Evolutionary conservation across 2,113 vertebrate species (phyloP), one percentile per base, ranked within the genome.

Genomic region (Rattus rattus): DNA sequence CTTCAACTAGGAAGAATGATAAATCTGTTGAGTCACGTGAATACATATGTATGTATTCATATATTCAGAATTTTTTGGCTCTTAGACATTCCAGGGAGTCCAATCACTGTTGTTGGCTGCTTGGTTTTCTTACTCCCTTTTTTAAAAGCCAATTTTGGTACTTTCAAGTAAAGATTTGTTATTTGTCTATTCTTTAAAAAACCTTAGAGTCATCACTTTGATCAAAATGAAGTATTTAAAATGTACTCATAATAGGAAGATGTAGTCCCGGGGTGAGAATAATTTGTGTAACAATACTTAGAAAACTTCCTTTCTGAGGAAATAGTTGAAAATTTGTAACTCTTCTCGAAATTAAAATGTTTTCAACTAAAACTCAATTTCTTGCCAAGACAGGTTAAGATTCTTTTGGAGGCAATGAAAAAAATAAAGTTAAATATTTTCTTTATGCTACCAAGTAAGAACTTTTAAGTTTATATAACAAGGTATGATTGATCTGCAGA

Each of bases 391-490:
- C 0, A 95, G 39, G 0, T 1, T 1, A 39, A 65, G 43, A 72
- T 87, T 75, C 20, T 12, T n/a, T 52, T 43, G 28, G 72, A 92
- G 14, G 26, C 47, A 88, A 90, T 13, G 4, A 92, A 16, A 11
- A 91, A 94, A 89, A 84, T 47, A 72, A 52, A 52, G 3, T 92
- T 30, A 94, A 0, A 4, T 59, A 33, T 86, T 98, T 97, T 75
- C 4, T 63, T 33, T 63, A 59, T 1, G 0, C 20, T 22, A 84
- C 4, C 0, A 47, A 43, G n/a, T 11, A 65, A 85, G 56, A 96
- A 94, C 47, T 80, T 96, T 52, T 30, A 49, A 77, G 2, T 85
- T 91, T 81, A 36, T 59, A 2, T 88, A 79, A 85, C 30, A 76
- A 90, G 6, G 73, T 85, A 52, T 36, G 80, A 92, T 80, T 83